These are phyloP conservation scores for Steinernema carpocapsae DNA, from an alignment of 2,888 invertebrate genomes.

Conservation along the genomic window DNA sequence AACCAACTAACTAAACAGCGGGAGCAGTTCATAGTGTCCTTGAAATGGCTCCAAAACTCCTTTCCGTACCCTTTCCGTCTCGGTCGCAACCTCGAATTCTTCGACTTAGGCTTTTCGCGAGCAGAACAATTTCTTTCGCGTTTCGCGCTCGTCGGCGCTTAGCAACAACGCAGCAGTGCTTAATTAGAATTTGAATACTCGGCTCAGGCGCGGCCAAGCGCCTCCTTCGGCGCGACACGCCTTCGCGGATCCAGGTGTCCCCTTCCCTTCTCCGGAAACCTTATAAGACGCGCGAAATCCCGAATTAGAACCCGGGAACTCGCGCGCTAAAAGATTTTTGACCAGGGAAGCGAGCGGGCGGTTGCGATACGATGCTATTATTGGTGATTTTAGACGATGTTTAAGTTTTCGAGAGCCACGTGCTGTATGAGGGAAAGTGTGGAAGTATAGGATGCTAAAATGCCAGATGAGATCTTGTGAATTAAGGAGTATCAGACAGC, in stretches of 20 bases:
- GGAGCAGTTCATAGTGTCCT: no score
- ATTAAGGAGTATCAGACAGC: no score
- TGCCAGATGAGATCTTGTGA: no score
- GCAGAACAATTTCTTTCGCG: not conserved
- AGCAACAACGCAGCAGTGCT: constrained; percentile 4
- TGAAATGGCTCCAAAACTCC: no score
- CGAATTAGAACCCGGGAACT: not conserved
- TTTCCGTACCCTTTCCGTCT: not conserved
- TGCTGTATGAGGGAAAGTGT: no score
- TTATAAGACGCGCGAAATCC: not conserved
- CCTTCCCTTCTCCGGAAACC: not conserved
- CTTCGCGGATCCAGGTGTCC: not conserved
- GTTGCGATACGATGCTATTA: no score
- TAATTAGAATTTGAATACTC: constrained; percentile 4
- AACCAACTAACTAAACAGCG: no score
- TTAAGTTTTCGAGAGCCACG: no score
- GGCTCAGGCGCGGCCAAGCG: not conserved
- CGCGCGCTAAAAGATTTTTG: constrained; percentile 4
- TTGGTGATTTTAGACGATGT: no score
- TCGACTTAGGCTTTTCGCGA: constrained; percentile 2
- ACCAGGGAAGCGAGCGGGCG: not conserved
- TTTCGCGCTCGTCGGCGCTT: not conserved
- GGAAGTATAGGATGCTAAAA: no score
- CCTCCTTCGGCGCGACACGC: not conserved
- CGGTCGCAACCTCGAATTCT: not conserved